Evolutionary conservation across 2,888 invertebrate genomes (phyloP), one percentile per base, ranked within the genome.

Genomic region (Pelosia muscerda): DNA sequence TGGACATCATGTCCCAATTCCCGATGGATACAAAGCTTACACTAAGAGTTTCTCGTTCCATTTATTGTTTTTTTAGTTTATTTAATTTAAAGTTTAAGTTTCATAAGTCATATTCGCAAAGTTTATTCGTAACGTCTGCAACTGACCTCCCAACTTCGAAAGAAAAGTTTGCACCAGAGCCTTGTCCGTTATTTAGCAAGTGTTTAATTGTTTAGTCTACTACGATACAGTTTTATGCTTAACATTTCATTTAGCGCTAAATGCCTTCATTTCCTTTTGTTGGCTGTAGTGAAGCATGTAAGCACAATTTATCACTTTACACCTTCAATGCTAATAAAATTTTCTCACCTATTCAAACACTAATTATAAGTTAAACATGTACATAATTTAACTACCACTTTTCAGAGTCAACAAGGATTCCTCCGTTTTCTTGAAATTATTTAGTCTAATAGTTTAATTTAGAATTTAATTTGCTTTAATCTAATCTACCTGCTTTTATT

Each of bases 331-430:
- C 8, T 9, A 59, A 38, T 38, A 49, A n/a, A 5, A 49, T 49
- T 59, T 38, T 59, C 59, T 19, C 59, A 25, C 59, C 59, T 59
- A 38, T 25, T 25, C 25, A 38, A 38, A 10, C 23, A 23, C 19
- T 34, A 59, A 34, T 23, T 23, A 8, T 23, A 38, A 23, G 23
- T 23, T 25, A 59, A 59, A 23, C 22, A 22, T 19, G 0, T 1
- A 9, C 19, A 15, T 15, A 15, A 59, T 38, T 59, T 38, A 25
- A 19, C 4, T 38, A 25, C 59, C 2, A 38, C 23, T 15, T 49
- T 42, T 49, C n/a, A 0, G 5, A 9, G 49, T n/a, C n/a, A 9
- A 49, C 42, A 13, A 42, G 19, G 19, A 13, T 42, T 19, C 19
- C 38, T 38, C 38, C 15, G 2, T 42, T 42, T 42, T 42, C 42